Evolutionary conservation across 2,888 invertebrate genomes (phyloP), one percentile per base, ranked within the genome.

Genomic region (Leucophenga maculata): DNA sequence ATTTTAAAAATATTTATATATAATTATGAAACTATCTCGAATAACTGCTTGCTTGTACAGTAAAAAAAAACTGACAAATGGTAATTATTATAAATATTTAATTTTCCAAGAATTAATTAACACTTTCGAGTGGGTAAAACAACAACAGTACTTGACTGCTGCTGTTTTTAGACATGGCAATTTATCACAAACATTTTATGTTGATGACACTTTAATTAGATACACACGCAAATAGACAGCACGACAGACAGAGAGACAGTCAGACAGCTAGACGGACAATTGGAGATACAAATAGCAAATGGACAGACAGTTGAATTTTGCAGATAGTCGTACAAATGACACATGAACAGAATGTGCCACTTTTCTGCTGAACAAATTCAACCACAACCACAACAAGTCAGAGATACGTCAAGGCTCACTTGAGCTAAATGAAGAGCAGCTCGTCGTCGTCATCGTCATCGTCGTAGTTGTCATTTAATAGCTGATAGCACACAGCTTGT

Each of bases 171-270:
- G 84, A 80, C 84, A 83, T 83, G 77, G 84, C 80, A 80, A 80
- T 80, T 80, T 83, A 83, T 83, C 80, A 83, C 84, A 73, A 83
- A 80, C 82, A 80, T 77, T 76, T 72, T 80, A 78, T 80, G 84
- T 70, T 80, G 80, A 80, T 80, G 80, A 80, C 83, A 80, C 80
- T 80, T 80, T 80, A 83, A 80, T 83, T 80, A 83, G 84, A 82
- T 82, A 78, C 80, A 60, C 65, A 59, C 65, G 52, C 52, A 20
- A 65, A 54, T 46, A 13, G 46, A 14, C n/a, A 60, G 16, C n/a
- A 32, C 20, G 14, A 66, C 64, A 64, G 16, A 39, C 57, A 57
- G 57, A 64, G 46, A 13, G 14, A 39, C 60, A 72, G 72, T 26
- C 67, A 55, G 72, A 69, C 55, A 68, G 46, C 50, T 26, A 14